Base-by-base conservation (phyloP, 2,113 vertebrate genomes). In the Glaucomys volans region DNA sequence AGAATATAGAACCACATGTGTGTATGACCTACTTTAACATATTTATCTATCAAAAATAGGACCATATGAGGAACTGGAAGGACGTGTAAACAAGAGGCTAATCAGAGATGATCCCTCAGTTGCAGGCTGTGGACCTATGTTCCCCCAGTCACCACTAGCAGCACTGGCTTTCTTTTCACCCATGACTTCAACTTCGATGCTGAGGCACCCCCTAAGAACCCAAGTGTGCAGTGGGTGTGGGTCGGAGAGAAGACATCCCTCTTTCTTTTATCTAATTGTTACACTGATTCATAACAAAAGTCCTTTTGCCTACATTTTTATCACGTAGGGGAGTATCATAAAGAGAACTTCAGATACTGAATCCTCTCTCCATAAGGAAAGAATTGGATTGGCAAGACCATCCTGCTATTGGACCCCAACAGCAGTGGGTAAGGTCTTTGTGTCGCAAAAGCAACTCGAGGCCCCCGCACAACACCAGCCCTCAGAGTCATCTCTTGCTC, bases 41-140 rank as follows among this genome's bases (percentile, higher is more conserved):
- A 47, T 75, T 86, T 69, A 62, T 20, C 35, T 80, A 8, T 75
- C 44, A 76, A 77, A 96, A 94, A 40, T 50, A 59, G 30, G 11
- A 24, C 26, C 5, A 14, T 67, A 32, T 1, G 28, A 84, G 32
- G 40, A 84, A 44, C 9, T 52, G 66, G 57, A 88, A 84, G 42
- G 30, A 42, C 32, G 28, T 84, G n/a, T 26, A 28, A 67, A 59
- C 32, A 47, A n/a, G 42, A 80, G 35, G 57, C 47, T 13, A 42
- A 12, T 28, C 54, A 26, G 50, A 79, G 66, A 3, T 4, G 10
- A 5, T 14, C 1, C 32, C 50, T 67, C 7, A 0, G 17, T 35
- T 2, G 42, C 8, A 35, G 22, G 28, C 7, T 37, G 10, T 8
- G 30, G 22, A 24, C 24, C 79, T 50, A 32, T 28, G 10, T 22